Percentiles rank a stretch among this genome's conserved stretches.
These are phyloP conservation scores for Neolamprologus toae DNA, from an alignment of 2,113 vertebrate genomes.

Conservation along the genomic window DNA sequence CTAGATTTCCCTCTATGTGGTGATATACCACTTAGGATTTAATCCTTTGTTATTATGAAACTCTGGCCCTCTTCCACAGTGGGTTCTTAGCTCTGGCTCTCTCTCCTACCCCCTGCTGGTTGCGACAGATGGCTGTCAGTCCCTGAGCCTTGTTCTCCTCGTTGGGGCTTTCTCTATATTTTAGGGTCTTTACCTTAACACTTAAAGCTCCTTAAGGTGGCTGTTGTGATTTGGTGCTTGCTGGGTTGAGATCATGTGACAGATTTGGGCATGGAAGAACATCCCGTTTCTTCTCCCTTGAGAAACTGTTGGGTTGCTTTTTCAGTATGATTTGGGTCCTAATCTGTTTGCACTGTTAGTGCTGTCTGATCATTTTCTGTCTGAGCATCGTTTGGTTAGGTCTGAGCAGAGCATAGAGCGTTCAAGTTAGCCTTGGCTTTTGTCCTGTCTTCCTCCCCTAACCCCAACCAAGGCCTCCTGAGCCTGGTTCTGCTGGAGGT, in stretches of 20 bases:
- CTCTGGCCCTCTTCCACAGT: background rate
- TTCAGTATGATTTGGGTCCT: background rate
- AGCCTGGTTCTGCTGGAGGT: background rate
- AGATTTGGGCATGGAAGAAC: background rate
- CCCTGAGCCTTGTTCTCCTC: background rate
- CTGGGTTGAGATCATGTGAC: background rate
- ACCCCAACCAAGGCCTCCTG: rapidly evolving
- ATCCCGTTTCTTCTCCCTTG: background rate
- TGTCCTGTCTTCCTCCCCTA: background rate
- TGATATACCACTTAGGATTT: background rate
- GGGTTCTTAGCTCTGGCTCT: background rate
- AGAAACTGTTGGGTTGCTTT: background rate
- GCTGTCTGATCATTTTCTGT: background rate
- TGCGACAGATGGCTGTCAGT: background rate
- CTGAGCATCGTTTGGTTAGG: background rate
- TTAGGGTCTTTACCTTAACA: background rate
- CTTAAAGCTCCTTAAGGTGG: background rate
- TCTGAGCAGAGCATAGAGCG: rapidly evolving
- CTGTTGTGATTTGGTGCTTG: background rate
- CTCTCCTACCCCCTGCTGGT: background rate
- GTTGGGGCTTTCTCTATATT: background rate
- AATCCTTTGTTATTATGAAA: background rate
- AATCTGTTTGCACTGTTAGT: background rate
- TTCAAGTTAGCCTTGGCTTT: background rate
- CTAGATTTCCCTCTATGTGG: rapidly evolving